These are phyloP conservation scores for Andrena trimmerana DNA, from an alignment of 2,888 invertebrate species.

Conservation along the genomic window DNA sequence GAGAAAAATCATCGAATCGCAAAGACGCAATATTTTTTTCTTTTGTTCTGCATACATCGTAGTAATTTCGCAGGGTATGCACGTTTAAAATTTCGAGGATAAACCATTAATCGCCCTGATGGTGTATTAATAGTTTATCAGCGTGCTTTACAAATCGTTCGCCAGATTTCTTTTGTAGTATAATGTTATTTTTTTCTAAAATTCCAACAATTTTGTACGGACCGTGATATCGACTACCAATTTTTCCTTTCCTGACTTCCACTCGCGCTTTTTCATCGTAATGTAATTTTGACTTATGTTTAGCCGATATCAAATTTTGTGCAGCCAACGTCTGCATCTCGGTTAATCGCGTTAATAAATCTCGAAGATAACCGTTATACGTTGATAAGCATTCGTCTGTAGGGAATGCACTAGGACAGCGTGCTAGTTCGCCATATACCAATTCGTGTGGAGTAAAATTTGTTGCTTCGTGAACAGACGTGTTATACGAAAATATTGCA, in stretches of 20 bases:
- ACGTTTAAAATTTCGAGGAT: too few relatives aligned
- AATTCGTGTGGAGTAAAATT: background rate
- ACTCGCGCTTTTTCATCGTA: background rate
- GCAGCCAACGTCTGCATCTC: background rate
- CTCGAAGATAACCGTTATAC: background rate
- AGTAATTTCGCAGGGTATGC: too few relatives aligned
- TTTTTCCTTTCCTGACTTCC: background rate
- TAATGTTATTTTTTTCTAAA: background rate
- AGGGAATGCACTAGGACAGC: background rate
- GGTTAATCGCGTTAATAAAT: background rate
- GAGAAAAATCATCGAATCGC: too few relatives aligned
- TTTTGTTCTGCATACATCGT: too few relatives aligned
- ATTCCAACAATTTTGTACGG: conserved; percentile 20
- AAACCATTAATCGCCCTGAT: too few relatives aligned
- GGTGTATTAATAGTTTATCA: background rate
- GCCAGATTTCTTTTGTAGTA: background rate
- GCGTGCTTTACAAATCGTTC: conserved; percentile 4
- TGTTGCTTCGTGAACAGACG: too few relatives aligned
- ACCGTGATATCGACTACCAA: conserved; percentile 1
- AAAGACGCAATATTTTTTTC: too few relatives aligned
- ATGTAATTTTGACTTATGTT: background rate
- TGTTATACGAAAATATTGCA: too few relatives aligned
- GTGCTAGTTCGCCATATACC: background rate
- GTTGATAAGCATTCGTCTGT: background rate
- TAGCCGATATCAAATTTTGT: conserved; percentile 1